Evolutionary conservation across 1,140 invertebrate genomes (phyloP), one percentile per base, ranked within the genome.

Genomic region (Eupristina koningsbergeri): DNA sequence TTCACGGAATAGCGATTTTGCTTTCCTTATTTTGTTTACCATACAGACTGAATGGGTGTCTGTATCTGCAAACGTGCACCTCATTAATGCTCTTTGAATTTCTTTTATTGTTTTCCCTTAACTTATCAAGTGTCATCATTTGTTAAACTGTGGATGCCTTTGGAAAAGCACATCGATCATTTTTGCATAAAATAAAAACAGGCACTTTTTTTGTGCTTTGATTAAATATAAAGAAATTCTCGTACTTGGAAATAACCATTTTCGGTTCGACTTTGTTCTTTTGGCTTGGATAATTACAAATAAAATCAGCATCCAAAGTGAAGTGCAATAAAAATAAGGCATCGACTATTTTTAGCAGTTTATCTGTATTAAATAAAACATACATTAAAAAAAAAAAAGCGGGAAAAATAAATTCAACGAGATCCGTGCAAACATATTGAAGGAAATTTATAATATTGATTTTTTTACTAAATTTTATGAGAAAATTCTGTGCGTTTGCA

Each of bases 1-100:
- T 76, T 50, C 31, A 39, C 17, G 50, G 31, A 76, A 9, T 50
- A 47, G 41, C 67, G 47, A 80, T 80, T 69, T 34, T 39, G n/a
- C 29, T 3, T 50, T 74, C 17, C 7, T 50, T 50, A 26, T 74
- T 47, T 74, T 74, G 7, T 50, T 1, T n/a, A n/a, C 29, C 19
- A 26, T 15, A 26, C 2, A 0, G 17, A 71, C 8, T 36, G 9
- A 71, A 41, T 17, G 67, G 17, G n/a, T 41, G 17, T 1, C 6
- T n/a, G 22, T 58, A 58, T 3, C 5, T 6, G 26, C 3, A 8
- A 71, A 41, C 41, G n/a, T n/a, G 22, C 36, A 41, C 26, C 67
- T 39, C 9, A 22, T 67, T 67, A 67, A 36, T 19, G 36, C 36
- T 36, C 34, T n/a, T n/a, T 5, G 36, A 3, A 41, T 41, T 71